Evolutionary conservation across 2,888 invertebrate species (phyloP).

Genomic region (Tanaodytes sp.): DNA sequence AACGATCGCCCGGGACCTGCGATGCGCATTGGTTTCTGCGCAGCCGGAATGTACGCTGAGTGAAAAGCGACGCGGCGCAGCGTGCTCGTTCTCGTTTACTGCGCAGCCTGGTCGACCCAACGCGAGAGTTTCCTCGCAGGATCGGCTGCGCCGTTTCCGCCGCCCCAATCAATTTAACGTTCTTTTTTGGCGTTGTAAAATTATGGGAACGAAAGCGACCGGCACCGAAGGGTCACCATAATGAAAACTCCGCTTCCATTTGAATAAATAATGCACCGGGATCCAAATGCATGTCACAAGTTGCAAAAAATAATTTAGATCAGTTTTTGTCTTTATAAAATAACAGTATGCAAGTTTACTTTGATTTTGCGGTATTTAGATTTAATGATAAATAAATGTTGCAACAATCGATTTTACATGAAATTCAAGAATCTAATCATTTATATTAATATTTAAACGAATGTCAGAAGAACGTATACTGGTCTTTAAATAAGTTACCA

Average conservation of each 20-base stretch:
- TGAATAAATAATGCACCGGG: too few species aligned
- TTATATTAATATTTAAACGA: too few species aligned
- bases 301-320: too few species aligned
- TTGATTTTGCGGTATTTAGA: too few species aligned
- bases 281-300: too few species aligned
- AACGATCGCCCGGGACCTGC: constrained; percentile 67
- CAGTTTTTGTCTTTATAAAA: too few species aligned
- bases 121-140: constrained; percentile 42
- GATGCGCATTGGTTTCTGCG: constrained; percentile 58
- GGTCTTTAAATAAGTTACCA: too few species aligned
- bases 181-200: constrained; percentile 38
- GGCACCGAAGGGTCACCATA: neutral
- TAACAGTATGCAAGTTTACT: too few species aligned
- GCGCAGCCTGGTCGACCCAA: constrained; percentile 60
- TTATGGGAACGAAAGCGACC: constrained; percentile 26
- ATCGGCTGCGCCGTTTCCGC: constrained; percentile 40
- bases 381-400: too few species aligned
- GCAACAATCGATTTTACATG: too few species aligned
- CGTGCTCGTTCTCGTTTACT: constrained; percentile 39
- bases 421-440: too few species aligned
- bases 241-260: neutral
- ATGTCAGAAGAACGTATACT: too few species aligned
- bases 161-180: constrained; percentile 50
- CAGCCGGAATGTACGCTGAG: constrained; percentile 26
- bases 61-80: constrained; percentile 70